phyloP scores from a whole-genome alignment of 2,888 invertebrate genomes.

The Vandiemenella viatica region DNA sequence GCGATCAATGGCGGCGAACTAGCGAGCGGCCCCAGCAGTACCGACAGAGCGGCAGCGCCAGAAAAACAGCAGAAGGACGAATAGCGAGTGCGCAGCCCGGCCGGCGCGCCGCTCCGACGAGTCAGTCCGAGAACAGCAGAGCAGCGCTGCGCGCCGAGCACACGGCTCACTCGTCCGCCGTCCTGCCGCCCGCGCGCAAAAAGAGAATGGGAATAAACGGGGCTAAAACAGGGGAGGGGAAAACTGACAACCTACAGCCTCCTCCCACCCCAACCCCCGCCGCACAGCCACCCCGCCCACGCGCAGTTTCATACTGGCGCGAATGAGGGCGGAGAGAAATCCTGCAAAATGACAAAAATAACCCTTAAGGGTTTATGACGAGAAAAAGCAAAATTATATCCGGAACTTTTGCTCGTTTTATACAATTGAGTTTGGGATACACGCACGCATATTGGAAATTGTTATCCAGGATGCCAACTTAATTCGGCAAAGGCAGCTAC shows the following conservation, averaged over 20 bases:
- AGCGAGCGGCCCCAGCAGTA: slow-evolving; percentile 7
- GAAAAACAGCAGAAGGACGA: slow-evolving; percentile 14
- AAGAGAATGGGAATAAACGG: slow-evolving; percentile 4
- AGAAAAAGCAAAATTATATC: slow-evolving; percentile 1
- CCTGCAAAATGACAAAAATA: slow-evolving; percentile 5
- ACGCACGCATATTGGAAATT: too few relatives aligned
- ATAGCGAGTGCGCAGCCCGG: slow-evolving; percentile 8
- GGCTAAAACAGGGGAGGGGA: slow-evolving; percentile 7
- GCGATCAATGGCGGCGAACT: slow-evolving; percentile 13
- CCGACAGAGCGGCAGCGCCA: slow-evolving; percentile 10
- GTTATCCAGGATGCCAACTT: too few relatives aligned
- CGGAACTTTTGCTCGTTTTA: neutral
- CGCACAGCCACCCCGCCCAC: too few relatives aligned
- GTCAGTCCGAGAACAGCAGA: neutral
- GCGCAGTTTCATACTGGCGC: neutral
- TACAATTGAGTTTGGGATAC: too few relatives aligned
- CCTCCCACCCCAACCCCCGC: too few relatives aligned
- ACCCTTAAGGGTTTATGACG: neutral
- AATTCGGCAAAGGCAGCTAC: too few relatives aligned
- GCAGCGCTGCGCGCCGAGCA: neutral
- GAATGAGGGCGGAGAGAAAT: slow-evolving; percentile 1
- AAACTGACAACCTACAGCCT: too few relatives aligned
- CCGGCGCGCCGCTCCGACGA: neutral
- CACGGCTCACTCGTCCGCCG: too few relatives aligned
- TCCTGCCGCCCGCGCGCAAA: too few relatives aligned